Percentiles rank a stretch among this genome's conserved stretches.
Evolutionary conservation across 2,888 invertebrate genomes (phyloP).

Genomic region (Beris chalybata): DNA sequence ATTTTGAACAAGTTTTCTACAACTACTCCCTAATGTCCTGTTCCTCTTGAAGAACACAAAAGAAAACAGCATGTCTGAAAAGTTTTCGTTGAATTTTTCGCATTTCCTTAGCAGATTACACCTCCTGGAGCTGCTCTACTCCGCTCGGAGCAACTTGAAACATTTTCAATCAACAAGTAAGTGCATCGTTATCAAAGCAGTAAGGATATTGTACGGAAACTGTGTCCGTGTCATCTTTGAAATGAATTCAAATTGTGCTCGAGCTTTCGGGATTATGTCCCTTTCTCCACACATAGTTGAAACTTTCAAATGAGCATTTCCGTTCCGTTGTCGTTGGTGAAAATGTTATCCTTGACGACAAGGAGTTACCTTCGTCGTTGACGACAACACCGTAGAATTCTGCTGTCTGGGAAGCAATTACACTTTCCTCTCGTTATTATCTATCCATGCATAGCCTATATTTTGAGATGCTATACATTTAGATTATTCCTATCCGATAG

Average conservation of each 20-base stretch:
- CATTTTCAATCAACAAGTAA: slow-evolving; percentile 32
- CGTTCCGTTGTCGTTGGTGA: slow-evolving; percentile 1
- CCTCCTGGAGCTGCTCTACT: slow-evolving; percentile 5
- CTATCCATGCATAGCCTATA: neutral
- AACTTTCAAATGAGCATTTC: slow-evolving; percentile 29
- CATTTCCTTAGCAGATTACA: slow-evolving; percentile 23
- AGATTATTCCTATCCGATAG: neutral
- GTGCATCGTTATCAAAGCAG: slow-evolving; percentile 22
- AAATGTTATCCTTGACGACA: slow-evolving; percentile 18
- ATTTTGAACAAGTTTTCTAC: slow-evolving; percentile 27
- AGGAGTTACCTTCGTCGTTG: neutral
- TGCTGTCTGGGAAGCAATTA: slow-evolving; percentile 8
- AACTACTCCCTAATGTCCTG: slow-evolving; percentile 27
- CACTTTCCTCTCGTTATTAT: neutral
- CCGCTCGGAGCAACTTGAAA: slow-evolving; percentile 19
- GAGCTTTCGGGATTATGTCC: slow-evolving; percentile 28
- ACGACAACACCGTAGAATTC: neutral
- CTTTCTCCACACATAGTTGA: slow-evolving; percentile 25
- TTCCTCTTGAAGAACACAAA: slow-evolving; percentile 22
- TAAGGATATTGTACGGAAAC: slow-evolving; percentile 17
- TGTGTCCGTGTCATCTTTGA: slow-evolving; percentile 24
- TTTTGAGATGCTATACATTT: neutral
- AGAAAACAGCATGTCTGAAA: slow-evolving; percentile 29
- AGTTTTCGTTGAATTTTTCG: slow-evolving; percentile 22
- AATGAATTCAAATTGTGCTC: slow-evolving; percentile 29